Percentiles rank a stretch among this genome's conserved stretches.
Evolutionary conservation across 1,140 invertebrate genomes (phyloP).

Genomic region (Zaprionus davidi): DNA sequence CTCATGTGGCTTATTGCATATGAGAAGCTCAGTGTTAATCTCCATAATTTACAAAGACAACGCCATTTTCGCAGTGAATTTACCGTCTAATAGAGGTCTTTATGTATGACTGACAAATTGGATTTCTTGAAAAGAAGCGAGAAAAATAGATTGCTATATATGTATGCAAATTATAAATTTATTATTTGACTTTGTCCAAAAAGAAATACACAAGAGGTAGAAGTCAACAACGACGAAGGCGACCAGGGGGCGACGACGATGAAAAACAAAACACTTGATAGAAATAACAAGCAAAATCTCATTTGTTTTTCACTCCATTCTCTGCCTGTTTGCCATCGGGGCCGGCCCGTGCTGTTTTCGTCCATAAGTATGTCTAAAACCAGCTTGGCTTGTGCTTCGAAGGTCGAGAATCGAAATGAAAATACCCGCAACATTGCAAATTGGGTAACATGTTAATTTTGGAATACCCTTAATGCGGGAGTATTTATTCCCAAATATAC

Average conservation of each 20-base stretch:
- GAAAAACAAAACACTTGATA: constrained; percentile 11
- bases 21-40: neutral
- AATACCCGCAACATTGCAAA: constrained; percentile 44
- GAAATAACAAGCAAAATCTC: constrained; percentile 33
- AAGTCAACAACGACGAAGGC: neutral
- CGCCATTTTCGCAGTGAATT: neutral
- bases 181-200: constrained; percentile 16
- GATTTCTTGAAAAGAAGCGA: neutral
- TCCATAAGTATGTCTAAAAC: constrained; percentile 39
- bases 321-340: constrained; percentile 10
- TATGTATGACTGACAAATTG: constrained; percentile 12
- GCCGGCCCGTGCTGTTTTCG: neutral
- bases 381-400: constrained; percentile 43
- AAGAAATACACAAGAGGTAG: neutral
- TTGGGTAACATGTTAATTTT: constrained; percentile 45
- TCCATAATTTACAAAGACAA: neutral
- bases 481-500: too few species aligned
- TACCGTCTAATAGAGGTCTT: constrained; percentile 6
- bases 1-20: neutral
- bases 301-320: constrained; percentile 36
- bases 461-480: constrained; percentile 22
- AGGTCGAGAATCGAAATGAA: constrained; percentile 45
- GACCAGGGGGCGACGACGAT: neutral
- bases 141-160: constrained; percentile 21
- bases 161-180: constrained; percentile 32